Percentiles rank a stretch among this genome's conserved stretches.
Conservation (phyloP, 1,140 invertebrate genomes). For the Dinoponera quadriceps region DNA sequence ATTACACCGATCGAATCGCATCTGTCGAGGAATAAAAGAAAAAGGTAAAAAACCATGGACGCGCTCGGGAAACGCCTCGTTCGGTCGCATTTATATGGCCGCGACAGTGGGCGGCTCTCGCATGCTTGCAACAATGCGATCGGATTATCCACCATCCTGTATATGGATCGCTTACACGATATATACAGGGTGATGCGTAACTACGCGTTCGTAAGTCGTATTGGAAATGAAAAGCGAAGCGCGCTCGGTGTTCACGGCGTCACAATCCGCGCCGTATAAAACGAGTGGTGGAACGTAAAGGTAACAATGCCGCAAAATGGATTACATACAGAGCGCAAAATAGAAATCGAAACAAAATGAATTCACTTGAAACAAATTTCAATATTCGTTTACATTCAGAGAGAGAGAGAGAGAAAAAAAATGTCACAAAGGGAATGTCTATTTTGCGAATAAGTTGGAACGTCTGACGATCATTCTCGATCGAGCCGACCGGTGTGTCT, state of each 20-base stretch:
- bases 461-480: too few relatives aligned
- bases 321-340: background rate
- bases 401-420: too few relatives aligned
- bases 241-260: background rate
- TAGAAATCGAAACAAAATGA: background rate
- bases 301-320: background rate
- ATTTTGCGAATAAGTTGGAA: background rate
- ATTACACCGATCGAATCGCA: slow-evolving; percentile 50
- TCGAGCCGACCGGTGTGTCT: background rate
- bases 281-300: background rate
- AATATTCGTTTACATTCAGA: background rate
- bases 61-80: slow-evolving; percentile 50
- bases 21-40: slow-evolving; percentile 49
- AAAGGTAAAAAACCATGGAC: slow-evolving; percentile 17
- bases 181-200: slow-evolving; percentile 46
- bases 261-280: background rate
- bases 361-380: too few relatives aligned
- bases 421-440: background rate
- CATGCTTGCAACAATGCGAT: slow-evolving; percentile 52
- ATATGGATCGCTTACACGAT: slow-evolving; percentile 43
- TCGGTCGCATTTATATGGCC: slow-evolving; percentile 41
- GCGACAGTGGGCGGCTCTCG: slow-evolving; percentile 48
- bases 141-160: slow-evolving; percentile 54
- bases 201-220: slow-evolving; percentile 15
- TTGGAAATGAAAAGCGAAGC: background rate